phyloP scores from a whole-genome alignment of 2,797 vertebrate genomes.

The Podarcis lilfordi region DNA sequence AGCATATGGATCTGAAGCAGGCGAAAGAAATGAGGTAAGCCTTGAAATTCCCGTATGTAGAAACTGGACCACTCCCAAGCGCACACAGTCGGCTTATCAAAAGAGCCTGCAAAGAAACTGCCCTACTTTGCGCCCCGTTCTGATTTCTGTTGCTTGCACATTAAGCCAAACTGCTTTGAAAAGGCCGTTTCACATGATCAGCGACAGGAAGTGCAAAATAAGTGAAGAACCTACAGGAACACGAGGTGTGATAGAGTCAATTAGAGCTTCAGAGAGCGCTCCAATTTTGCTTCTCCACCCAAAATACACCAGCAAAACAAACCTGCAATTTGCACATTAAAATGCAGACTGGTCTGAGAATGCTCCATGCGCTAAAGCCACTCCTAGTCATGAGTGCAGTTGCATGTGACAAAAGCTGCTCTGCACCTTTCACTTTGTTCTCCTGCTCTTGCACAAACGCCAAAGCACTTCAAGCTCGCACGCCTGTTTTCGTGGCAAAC shows the following conservation, averaged over 20 bases:
- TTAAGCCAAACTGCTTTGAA: background rate
- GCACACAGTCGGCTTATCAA: background rate
- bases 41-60: background rate
- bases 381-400: slow-evolving; percentile 37
- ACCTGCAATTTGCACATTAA: background rate
- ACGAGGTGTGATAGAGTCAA: background rate
- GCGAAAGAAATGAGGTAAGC: background rate
- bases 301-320: background rate
- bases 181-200: background rate
- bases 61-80: background rate
- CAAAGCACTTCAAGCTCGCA: background rate
- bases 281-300: background rate
- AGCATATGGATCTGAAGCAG: fast-evolving
- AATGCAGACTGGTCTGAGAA: background rate
- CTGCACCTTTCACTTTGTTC: slow-evolving; percentile 31
- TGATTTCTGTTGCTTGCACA: background rate
- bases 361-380: background rate
- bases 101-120: background rate
- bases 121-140: background rate
- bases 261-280: background rate
- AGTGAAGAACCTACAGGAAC: background rate
- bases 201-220: no score
- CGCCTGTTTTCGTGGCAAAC: slow-evolving; percentile 33
- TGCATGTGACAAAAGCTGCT: slow-evolving; percentile 44
- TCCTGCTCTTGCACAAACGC: background rate